Base-by-base conservation (phyloP, 2,888 invertebrate genomes). In the Conchocele bisecta region DNA sequence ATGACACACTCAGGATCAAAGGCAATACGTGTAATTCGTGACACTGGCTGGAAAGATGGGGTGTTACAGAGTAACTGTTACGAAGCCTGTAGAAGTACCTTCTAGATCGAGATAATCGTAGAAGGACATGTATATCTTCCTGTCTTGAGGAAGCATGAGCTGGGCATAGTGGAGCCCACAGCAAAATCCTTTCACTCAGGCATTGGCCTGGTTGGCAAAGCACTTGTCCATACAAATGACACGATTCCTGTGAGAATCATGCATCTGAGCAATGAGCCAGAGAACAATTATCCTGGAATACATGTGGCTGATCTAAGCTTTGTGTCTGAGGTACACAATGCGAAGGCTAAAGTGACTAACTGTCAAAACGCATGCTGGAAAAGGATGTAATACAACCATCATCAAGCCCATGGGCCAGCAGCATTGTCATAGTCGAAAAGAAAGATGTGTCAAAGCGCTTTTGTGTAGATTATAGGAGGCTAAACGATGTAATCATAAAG, bases 331-430 rank as follows among this genome's bases (percentile, higher is more conserved):
- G 42, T 41, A 9, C 5, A 41, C 5, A 5, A 5, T 5, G 6
- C 22, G 22, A 5, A 15, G 22, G 5, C 5, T 7, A 41, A 41
- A 13, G 7, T n/a, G n/a, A n/a, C n/a, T n/a, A n/a, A 42, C 42
- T 20, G n/a, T n/a, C 31, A 28, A 20, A 28, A 5, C 29, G 31
- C 13, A 50, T 50, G 50, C 17, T 50, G 29, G n/a, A 29, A 28
- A 50, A 50, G 17, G 50, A 50, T 50, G 50, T 50, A 5, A 50
- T 50, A 7, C 28, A 50, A 29, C 26, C 26, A 50, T 50, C 50
- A 7, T 5, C 50, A 3, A 50, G 50, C 17, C 50, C 50, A 5
- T 50, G 50, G 50, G 26, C 50, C 28, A 50, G 50, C 6, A 17
- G 29, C 5, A 50, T 26, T 5, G 29, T 28, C 6, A 46, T 46